phyloP scores from a whole-genome alignment of 2,888 invertebrate genomes.

The Drosophila heteroneura region DNA sequence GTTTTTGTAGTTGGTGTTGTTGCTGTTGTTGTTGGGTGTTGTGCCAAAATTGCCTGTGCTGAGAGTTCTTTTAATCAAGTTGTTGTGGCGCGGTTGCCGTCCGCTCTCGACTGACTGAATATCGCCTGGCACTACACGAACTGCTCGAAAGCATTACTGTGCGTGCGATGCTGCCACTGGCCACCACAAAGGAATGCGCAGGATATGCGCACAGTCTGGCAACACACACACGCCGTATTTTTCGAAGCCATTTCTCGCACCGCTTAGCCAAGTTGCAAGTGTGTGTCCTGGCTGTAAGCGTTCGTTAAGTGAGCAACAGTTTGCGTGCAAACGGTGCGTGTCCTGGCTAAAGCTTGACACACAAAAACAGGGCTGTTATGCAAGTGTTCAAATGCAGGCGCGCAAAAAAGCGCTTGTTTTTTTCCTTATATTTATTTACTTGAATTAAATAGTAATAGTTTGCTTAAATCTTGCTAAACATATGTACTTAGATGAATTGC shows the following conservation, averaged over 20 bases:
- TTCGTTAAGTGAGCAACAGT: slow-evolving; percentile 10
- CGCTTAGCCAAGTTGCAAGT: slow-evolving; percentile 1
- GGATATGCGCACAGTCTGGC: slow-evolving; percentile 43
- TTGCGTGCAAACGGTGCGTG: neutral
- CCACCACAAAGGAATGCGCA: slow-evolving; percentile 29
- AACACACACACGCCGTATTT: neutral
- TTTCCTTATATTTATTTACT: neutral
- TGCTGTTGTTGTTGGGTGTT: slow-evolving; percentile 12
- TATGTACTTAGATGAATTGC: neutral
- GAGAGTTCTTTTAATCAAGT: slow-evolving; percentile 33
- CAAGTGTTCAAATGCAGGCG: neutral
- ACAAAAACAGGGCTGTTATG: slow-evolving; percentile 32
- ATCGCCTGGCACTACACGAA: slow-evolving; percentile 41
- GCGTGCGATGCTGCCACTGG: slow-evolving; percentile 40
- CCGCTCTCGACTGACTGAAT: slow-evolving; percentile 58
- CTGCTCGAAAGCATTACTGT: slow-evolving; percentile 18
- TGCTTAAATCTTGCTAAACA: neutral
- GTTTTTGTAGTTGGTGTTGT: slow-evolving; percentile 9
- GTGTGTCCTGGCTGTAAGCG: neutral
- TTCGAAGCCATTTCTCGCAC: neutral
- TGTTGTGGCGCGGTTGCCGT: slow-evolving; percentile 63
- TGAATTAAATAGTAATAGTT: neutral
- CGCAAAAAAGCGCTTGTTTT: neutral
- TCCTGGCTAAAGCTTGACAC: neutral
- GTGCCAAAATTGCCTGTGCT: slow-evolving; percentile 20